Conservation (phyloP, 2,797 vertebrate genomes). For the Pseudomugil gertrudae region DNA sequence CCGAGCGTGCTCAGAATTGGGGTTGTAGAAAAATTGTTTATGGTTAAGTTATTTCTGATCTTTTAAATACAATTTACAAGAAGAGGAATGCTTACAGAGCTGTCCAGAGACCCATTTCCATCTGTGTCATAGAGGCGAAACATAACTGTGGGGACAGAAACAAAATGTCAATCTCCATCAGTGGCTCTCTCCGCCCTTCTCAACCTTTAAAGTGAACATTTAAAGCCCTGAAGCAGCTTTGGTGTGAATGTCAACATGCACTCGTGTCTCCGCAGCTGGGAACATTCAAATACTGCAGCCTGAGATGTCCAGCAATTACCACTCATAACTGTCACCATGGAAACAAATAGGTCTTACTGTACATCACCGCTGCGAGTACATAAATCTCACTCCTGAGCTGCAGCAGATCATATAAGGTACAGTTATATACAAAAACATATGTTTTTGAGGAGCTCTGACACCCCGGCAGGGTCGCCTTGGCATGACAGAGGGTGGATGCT, state of each 20-base stretch:
- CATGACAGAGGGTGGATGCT: neutral
- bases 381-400: neutral
- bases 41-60: neutral
- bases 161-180: slow-evolving; percentile 19
- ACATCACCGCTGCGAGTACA: slow-evolving; percentile 29
- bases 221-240: neutral
- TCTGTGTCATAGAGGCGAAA: slow-evolving; percentile 96
- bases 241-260: slow-evolving; percentile 3
- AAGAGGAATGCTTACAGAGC: slow-evolving; percentile 84
- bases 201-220: slow-evolving; percentile 7
- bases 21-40: too few species aligned
- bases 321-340: slow-evolving; percentile 60
- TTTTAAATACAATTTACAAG: neutral
- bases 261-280: slow-evolving; percentile 1
- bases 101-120: slow-evolving; percentile 92
- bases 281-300: slow-evolving; percentile 36
- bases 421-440: slow-evolving; percentile 11
- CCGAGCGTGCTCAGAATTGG: neutral
- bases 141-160: slow-evolving; percentile 86
- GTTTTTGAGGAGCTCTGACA: neutral
- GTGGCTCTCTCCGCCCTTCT: neutral
- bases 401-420: slow-evolving; percentile 14
- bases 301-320: slow-evolving; percentile 36
- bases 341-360: slow-evolving; percentile 52
- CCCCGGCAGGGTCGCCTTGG: neutral